A percentile compares a stretch with the other conserved stretches of the same genome.
phyloP scores from a whole-genome alignment of 2,797 vertebrate species.

The Micromesistius poutassou region DNA sequence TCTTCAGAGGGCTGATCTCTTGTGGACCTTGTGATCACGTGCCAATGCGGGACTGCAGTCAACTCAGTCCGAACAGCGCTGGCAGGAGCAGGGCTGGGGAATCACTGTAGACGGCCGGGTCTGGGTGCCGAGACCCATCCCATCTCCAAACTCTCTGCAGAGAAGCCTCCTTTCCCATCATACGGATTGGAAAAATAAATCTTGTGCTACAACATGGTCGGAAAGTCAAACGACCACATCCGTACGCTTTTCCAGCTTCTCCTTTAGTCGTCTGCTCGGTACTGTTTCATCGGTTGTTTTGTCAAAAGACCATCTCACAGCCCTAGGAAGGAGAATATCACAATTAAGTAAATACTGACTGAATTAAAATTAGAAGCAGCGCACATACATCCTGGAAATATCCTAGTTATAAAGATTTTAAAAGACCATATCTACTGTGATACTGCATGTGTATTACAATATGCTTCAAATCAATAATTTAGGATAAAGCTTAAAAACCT shows the following conservation, averaged over 20 bases:
- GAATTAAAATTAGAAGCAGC: neutral
- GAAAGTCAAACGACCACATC: conserved; percentile 28
- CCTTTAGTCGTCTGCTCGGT: neutral
- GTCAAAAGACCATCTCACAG: neutral
- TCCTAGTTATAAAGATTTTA: neutral
- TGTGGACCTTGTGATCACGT: conserved; percentile 14
- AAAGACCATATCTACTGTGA: neutral
- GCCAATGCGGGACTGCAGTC: conserved; percentile 46
- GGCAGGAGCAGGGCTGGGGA: conserved; percentile 39
- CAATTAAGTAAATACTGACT: neutral
- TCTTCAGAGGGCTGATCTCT: conserved; percentile 17
- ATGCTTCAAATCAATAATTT: neutral
- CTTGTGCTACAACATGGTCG: conserved; percentile 36
- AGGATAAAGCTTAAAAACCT: neutral
- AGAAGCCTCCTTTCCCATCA: conserved; percentile 55
- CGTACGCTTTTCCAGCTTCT: neutral
- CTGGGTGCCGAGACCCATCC: conserved; percentile 50
- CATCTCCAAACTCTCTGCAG: conserved; percentile 61
- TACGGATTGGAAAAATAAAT: conserved; percentile 41
- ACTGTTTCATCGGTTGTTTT: neutral
- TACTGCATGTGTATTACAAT: neutral
- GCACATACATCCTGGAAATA: neutral
- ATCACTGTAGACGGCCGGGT: conserved; percentile 38
- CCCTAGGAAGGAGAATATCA: neutral
- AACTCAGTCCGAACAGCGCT: conserved; percentile 65